Evolutionary conservation across 2,113 vertebrate genomes (phyloP).

Genomic region (Halcyon senegalensis): DNA sequence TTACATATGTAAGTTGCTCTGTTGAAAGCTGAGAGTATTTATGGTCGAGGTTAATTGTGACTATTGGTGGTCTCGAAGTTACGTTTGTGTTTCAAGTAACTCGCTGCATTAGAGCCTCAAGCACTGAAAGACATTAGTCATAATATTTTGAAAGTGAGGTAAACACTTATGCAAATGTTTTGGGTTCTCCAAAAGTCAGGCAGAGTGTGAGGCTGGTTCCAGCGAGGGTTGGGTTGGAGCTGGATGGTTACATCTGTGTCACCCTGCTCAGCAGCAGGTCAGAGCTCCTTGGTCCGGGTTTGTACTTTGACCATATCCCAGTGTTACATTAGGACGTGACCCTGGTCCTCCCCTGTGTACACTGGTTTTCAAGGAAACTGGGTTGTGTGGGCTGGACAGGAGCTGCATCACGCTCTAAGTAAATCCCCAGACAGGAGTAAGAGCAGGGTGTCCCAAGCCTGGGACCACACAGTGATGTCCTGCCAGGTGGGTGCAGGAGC

Average conservation of each 20-base stretch:
- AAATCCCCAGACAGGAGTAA: not conserved
- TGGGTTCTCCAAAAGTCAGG: not conserved
- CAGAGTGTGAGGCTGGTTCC: not conserved
- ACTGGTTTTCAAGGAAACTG: not conserved
- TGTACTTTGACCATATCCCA: not conserved
- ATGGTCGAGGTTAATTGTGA: not conserved
- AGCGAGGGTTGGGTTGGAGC: not conserved
- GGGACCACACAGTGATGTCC: not conserved
- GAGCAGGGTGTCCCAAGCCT: not conserved
- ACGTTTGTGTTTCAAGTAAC: not conserved
- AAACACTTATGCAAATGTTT: constrained; percentile 35
- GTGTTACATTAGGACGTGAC: fast-evolving
- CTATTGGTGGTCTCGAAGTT: constrained; percentile 31
- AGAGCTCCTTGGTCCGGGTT: not conserved
- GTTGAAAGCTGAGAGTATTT: constrained; percentile 25
- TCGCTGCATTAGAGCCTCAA: constrained; percentile 1
- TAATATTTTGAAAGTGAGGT: constrained; percentile 58
- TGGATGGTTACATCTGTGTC: not conserved
- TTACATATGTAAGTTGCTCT: not conserved
- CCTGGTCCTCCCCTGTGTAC: not conserved
- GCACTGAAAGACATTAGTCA: constrained; percentile 34
- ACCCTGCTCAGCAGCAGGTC: not conserved
- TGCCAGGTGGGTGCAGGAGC: not conserved
- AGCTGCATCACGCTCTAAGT: not conserved
- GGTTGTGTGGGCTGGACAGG: not conserved